Percentiles rank a stretch among this genome's conserved stretches.
These are phyloP conservation scores for Triplophysa bombifrons DNA, from an alignment of 2,797 vertebrate genomes.

Conservation along the genomic window DNA sequence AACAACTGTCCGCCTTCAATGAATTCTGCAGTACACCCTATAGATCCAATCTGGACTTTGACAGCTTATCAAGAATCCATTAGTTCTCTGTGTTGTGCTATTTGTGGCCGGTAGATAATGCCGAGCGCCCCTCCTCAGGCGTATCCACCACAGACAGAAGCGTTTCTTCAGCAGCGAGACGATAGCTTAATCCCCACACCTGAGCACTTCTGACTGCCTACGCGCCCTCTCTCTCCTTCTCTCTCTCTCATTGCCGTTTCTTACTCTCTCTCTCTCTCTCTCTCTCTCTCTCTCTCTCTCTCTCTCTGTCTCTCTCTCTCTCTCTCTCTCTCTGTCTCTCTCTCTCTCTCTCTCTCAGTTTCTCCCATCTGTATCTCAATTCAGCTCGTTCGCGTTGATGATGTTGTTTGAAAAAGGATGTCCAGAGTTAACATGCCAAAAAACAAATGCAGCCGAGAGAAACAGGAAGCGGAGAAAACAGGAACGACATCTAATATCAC, in stretches of 20 bases:
- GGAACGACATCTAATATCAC: slow-evolving; percentile 9
- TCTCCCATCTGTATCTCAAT: slow-evolving; percentile 20
- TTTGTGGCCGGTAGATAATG: slow-evolving; percentile 17
- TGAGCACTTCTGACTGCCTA: slow-evolving; percentile 43
- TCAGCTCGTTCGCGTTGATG: slow-evolving; percentile 10
- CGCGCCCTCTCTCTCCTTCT: slow-evolving; percentile 3
- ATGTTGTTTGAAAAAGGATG: neutral
- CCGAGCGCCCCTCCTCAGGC: slow-evolving; percentile 27
- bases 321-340: slow-evolving; percentile 1
- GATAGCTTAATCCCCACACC: slow-evolving; percentile 46
- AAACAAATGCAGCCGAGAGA: neutral
- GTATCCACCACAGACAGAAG: slow-evolving; percentile 32
- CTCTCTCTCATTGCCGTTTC: neutral
- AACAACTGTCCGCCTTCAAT: slow-evolving; percentile 28
- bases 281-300: slow-evolving; percentile 15
- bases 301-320: neutral
- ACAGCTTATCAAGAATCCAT: slow-evolving; percentile 39
- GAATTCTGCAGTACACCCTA: slow-evolving; percentile 1
- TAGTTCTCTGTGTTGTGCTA: slow-evolving; percentile 21
- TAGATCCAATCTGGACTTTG: slow-evolving; percentile 33
- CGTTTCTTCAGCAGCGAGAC: slow-evolving; percentile 11
- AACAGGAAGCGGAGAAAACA: slow-evolving; percentile 11
- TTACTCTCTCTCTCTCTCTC: slow-evolving; percentile 3
- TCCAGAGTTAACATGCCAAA: slow-evolving; percentile 13
- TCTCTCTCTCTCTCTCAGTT: slow-evolving; percentile 19